phyloP scores from a whole-genome alignment of 1,140 invertebrate species.

The Diachasmimorpha longicaudata region DNA sequence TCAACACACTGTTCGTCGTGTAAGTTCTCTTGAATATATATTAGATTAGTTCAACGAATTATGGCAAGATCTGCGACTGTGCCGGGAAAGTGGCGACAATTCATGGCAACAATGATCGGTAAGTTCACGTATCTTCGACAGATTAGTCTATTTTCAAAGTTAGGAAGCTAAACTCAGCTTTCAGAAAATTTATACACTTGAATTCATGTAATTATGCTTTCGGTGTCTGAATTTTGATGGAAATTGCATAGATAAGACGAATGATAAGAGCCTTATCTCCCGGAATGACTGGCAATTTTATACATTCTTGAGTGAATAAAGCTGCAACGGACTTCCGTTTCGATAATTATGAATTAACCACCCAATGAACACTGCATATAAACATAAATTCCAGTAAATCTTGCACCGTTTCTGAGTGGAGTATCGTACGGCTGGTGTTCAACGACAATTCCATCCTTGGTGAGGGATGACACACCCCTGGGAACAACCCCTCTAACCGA shows the following conservation, averaged over 20 bases:
- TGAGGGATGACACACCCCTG: constrained; percentile 51
- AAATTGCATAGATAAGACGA: too few species aligned
- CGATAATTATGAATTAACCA: neutral
- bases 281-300: too few species aligned
- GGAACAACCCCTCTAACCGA: constrained; percentile 54
- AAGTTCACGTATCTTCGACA: constrained; percentile 20
- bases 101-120: constrained; percentile 39
- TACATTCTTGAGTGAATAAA: too few species aligned
- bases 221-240: too few species aligned
- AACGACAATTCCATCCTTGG: constrained; percentile 58
- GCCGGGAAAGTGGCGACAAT: constrained; percentile 43
- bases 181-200: too few species aligned
- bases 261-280: too few species aligned
- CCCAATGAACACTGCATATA: neutral
- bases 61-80: neutral
- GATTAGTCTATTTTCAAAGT: too few species aligned
- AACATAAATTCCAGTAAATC: constrained; percentile 57
- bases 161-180: too few species aligned
- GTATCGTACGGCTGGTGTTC: constrained; percentile 64
- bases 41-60: neutral
- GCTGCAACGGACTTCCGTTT: neutral
- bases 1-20: neutral
- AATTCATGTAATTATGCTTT: too few species aligned
- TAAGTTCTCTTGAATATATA: neutral
- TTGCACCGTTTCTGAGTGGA: constrained; percentile 60